These are phyloP conservation scores for Oligia latruncula DNA, from an alignment of 2,888 invertebrate genomes.

Conservation along the genomic window DNA sequence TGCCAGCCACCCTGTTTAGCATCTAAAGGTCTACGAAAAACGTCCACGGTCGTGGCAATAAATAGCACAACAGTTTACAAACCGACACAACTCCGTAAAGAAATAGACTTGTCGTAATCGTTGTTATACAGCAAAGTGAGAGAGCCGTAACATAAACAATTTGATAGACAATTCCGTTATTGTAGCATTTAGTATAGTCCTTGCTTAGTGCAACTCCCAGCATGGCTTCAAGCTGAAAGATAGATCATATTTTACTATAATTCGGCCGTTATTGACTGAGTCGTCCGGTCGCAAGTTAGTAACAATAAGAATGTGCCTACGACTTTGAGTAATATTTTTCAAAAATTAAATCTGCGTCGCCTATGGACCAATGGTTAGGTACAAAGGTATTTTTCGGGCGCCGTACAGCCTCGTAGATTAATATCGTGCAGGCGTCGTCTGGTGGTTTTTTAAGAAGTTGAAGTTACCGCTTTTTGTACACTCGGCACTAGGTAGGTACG, in stretches of 20 bases:
- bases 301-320: neutral
- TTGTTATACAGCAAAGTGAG: constrained; percentile 10
- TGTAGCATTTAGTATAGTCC: constrained; percentile 13
- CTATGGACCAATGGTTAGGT: neutral
- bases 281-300: too few species aligned
- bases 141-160: neutral
- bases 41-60: neutral
- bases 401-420: neutral
- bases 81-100: constrained; percentile 36
- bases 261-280: neutral
- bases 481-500: neutral
- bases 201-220: rapidly evolving
- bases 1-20: neutral
- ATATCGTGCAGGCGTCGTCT: too few species aligned
- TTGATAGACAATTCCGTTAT: neutral
- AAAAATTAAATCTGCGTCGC: neutral
- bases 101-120: neutral
- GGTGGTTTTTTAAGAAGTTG: neutral
- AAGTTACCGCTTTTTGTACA: neutral
- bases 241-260: neutral
- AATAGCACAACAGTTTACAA: constrained; percentile 12
- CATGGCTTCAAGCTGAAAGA: constrained; percentile 37
- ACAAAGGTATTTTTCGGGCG: neutral
- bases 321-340: neutral
- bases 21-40: neutral